Base-by-base conservation (phyloP, 2,888 invertebrate species). In the Ennomos quercinarius region DNA sequence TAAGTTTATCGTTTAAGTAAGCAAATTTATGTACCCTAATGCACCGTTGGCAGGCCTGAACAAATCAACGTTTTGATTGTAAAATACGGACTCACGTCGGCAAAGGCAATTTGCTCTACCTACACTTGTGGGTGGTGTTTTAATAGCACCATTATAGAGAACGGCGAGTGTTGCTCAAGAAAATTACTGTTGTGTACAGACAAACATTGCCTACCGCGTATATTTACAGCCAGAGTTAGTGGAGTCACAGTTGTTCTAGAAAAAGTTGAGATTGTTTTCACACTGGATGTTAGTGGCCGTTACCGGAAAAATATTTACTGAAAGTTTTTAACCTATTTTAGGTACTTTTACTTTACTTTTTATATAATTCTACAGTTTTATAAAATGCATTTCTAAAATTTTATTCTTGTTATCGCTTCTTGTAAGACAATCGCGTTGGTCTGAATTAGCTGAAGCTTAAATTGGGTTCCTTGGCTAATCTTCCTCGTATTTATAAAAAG, bases 1-100 rank as follows among this genome's bases (percentile, higher is more conserved):
- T 77, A 77, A 81, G 81, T 84, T 84, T 84, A 84, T 82, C 82
- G 86, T 84, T 87, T 84, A 86, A 83, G 82, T 84, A 81, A 82
- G 85, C 79, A 84, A 87, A 87, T 87, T 87, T 86, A 86, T 69
- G 69, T 87, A 84, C 87, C 86, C 86, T 86, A 87, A 86, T 88
- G 83, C 83, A 82, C 78, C 80, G 84, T 81, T 85, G 84, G 85
- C 86, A 86, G 86, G 83, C 78, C 74, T 74, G 77, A 77, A 81
- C 87, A 87, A 90, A 89, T 90, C 88, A 90, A 88, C 87, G 84
- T 69, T 90, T 88, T 87, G 89, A 89, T 90, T 89, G 89, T 89
- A 69, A 69, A 69, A 86, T 87, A 86, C 85, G 82, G 77, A 82
- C 81, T 83, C 81, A 84, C 85, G 86, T 85, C 84, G 81, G 86